Base-by-base conservation (phyloP, 2,113 vertebrate genomes). In the Triplophysa siluroides region DNA sequence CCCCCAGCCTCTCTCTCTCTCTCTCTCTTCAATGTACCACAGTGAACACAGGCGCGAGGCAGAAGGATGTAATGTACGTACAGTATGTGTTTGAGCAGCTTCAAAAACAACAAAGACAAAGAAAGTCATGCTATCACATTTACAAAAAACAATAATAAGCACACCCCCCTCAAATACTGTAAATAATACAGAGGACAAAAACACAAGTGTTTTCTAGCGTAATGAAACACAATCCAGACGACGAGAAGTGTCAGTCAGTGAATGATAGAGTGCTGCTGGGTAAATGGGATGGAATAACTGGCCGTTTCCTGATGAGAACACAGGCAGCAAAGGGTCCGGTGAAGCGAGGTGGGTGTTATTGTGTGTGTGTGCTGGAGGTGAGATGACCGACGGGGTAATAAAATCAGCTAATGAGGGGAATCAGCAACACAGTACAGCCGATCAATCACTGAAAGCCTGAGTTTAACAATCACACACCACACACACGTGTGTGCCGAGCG, bases 361-460 rank as follows among this genome's bases (percentile, higher is more conserved):
- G n/a, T 13, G 45, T 63, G 43, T 26, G 74, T n/a, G 18, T 21
- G 33, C 18, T 63, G 58, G 12, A 69, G 66, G 21, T 24, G 67
- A 79, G 41, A 79, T 79, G 66, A 70, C 66, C 77, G 66, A 70
- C 77, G n/a, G 66, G 65, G 54, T 70, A 70, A 79, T 79, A 69
- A 70, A 70, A 29, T 54, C 77, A 70, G 65, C 65, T 62, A 79
- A 79, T 70, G 77, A 62, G 38, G 64, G 77, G 77, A 70, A 70
- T 62, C 77, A 79, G 68, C 52, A 61, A 70, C 56, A 61, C 66
- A 9, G n/a, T 43, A 61, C 52, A 50, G 77, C 38, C 65, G 62
- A 79, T 79, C 16, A 73, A 79, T 77, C 58, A 56, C 63, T 23
- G 38, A 52, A 61, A 43, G 63, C 64, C 14, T 14, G 68, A 52